phyloP scores from a whole-genome alignment of 2,797 vertebrate species.

The Tapera naevia region DNA sequence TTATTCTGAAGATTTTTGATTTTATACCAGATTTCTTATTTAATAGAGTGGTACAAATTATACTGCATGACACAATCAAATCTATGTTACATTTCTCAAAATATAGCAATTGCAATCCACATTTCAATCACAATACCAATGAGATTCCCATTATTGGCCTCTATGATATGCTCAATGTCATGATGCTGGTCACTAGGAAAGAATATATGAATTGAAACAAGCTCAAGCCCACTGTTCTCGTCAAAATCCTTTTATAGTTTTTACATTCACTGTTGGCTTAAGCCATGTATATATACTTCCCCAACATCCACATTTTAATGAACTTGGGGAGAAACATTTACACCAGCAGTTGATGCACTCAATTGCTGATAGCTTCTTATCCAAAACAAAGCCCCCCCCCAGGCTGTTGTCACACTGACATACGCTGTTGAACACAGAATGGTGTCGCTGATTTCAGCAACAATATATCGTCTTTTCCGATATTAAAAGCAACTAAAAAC shows the following conservation, averaged over 20 bases:
- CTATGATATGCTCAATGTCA: neutral
- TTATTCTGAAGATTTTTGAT: neutral
- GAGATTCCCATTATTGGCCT: neutral
- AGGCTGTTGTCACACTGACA: neutral
- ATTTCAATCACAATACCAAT: neutral
- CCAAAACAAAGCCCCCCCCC: neutral
- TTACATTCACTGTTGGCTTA: fast-evolving
- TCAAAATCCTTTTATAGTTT: neutral
- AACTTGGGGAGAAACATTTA: neutral
- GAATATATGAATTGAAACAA: neutral
- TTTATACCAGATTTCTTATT: neutral
- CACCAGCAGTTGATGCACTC: neutral
- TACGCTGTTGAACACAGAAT: neutral
- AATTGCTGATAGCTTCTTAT: neutral
- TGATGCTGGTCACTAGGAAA: fast-evolving
- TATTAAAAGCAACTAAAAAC: neutral
- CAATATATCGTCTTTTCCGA: neutral
- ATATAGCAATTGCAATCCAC: neutral
- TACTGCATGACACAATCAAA: neutral
- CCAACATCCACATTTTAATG: neutral
- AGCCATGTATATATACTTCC: neutral
- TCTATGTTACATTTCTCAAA: neutral
- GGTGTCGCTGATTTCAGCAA: neutral
- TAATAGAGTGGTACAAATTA: neutral
- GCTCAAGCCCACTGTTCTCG: neutral